These are phyloP conservation scores for Gallinago solitaria DNA, from an alignment of 2,797 vertebrate species.

Conservation along the genomic window DNA sequence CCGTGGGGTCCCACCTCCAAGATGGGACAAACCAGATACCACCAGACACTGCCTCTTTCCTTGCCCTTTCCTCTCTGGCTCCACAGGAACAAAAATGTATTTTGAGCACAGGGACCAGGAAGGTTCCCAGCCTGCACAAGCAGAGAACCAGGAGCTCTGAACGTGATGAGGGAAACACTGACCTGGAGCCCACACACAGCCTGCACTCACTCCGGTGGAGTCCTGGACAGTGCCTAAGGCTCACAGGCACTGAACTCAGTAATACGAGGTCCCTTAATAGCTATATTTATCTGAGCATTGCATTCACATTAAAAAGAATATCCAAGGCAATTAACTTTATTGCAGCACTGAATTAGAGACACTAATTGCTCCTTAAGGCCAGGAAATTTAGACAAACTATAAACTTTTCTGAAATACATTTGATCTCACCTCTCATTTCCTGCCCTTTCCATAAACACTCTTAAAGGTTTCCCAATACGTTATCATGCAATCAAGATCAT, in stretches of 20 bases:
- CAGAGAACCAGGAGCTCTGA: not conserved
- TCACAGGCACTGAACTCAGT: not conserved
- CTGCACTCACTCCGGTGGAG: not conserved
- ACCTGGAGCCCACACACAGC: not conserved
- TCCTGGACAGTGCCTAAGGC: not conserved
- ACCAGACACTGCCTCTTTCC: not conserved
- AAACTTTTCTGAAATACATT: not conserved
- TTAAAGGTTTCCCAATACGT: not conserved
- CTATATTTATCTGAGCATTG: not conserved
- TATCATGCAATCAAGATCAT: not conserved
- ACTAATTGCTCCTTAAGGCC: not conserved
- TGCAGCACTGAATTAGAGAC: not conserved
- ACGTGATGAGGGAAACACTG: not conserved
- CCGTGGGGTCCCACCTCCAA: not conserved
- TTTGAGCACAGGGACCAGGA: not conserved
- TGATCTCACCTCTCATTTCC: conserved; percentile 31
- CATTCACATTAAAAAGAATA: not conserved
- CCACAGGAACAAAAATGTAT: not conserved
- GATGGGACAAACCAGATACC: not conserved
- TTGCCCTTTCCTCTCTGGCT: not conserved
- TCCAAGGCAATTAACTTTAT: not conserved
- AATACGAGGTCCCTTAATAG: not conserved
- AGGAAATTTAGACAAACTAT: conserved; percentile 31
- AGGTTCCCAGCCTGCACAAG: not conserved
- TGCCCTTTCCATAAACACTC: conserved; percentile 1